Evolutionary conservation across 2,797 vertebrate species (phyloP), one percentile per base, ranked within the genome.

Genomic region (Anguilla obscura): DNA sequence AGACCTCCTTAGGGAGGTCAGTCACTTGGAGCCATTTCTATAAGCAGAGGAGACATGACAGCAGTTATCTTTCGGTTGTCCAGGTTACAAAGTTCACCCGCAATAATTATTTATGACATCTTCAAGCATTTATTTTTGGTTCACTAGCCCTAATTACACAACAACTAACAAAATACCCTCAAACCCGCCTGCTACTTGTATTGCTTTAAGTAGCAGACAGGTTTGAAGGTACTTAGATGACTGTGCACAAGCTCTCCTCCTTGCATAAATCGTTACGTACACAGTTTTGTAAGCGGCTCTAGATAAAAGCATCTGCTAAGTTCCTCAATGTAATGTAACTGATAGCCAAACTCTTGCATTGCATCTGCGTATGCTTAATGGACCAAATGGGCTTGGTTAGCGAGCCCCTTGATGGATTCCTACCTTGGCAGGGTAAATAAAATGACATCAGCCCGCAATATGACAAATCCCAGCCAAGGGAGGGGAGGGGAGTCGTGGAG

Each of bases 1-100:
- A 98, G 0, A 99, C 95, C 91, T 98, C 97, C 91, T 95, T 97
- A 88, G 96, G 96, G 90, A 99, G 96, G 92, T 99, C 96, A 10
- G 93, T 92, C 36, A 96, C 95, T 90, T 96, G 96, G 56, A 97
- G 95, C 98, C 98, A 99, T 95, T 95, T 96, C 98, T 99, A 94
- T 85, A 87, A 88, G 91, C 71, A 84, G 76, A 40, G 21, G 3
- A 83, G 40, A 30, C 8, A 10, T 18, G 1, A 80, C 5, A 48
- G 1, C 5, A 40, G 74, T 45, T 40, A 79, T 5, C 1, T 36
- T 79, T 21, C 18, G 1, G 16, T 45, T 45, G 74, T 16, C 36
- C 74, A 2, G n/a, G 30, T 30, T 36, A 69, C 74, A 21, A 21
- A 5, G 36, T 40, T 45, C 74, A 40, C 33, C 74, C 14, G 36